A percentile compares a stretch with the other conserved stretches of the same genome.
These are phyloP conservation scores for Diachasmimorpha longicaudata DNA, from an alignment of 1,140 invertebrate species.

Conservation along the genomic window DNA sequence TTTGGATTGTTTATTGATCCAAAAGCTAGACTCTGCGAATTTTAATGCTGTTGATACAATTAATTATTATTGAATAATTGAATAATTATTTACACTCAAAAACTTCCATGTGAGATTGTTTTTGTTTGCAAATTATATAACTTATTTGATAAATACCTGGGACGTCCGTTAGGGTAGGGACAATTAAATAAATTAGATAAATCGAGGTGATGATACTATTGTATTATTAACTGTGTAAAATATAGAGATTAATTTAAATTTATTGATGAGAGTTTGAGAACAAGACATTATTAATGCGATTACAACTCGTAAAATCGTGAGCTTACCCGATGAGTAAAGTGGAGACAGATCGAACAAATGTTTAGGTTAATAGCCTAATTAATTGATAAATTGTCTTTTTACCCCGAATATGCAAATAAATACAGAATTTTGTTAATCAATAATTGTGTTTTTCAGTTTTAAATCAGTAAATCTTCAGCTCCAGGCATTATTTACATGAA, in stretches of 20 bases:
- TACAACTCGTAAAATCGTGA: background rate
- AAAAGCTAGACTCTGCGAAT: background rate
- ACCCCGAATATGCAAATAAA: background rate
- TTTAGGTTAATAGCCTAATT: background rate
- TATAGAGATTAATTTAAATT: background rate
- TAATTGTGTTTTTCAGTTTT: background rate
- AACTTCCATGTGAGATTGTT: background rate
- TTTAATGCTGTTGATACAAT: background rate
- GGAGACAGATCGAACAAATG: background rate
- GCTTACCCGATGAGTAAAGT: background rate
- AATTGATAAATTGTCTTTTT: conserved; percentile 4
- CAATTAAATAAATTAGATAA: background rate
- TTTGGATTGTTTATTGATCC: background rate
- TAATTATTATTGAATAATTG: background rate
- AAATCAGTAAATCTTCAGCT: background rate
- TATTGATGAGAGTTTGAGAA: background rate
- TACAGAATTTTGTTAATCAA: background rate
- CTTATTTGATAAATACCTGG: background rate
- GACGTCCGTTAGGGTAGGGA: background rate
- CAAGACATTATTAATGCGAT: background rate
- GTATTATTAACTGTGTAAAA: background rate
- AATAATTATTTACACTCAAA: background rate
- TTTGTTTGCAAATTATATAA: background rate
- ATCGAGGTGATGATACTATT: background rate
- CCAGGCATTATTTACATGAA: too few species aligned